Base-by-base conservation (phyloP, 2,888 invertebrate genomes). In the Neria commutata region DNA sequence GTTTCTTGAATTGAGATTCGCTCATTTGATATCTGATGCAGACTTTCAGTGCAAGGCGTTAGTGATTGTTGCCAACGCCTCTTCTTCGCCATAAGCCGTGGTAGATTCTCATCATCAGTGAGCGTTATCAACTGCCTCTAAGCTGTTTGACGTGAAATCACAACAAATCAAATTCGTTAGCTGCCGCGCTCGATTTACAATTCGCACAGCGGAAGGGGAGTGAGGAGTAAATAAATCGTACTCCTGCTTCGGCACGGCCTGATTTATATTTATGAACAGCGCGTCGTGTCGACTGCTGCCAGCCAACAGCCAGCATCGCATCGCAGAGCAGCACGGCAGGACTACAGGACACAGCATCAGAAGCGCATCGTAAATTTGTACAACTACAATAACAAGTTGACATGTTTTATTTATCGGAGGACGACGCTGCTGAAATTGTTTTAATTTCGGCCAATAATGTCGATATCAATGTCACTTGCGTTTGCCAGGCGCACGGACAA, bases 391-490 rank as follows among this genome's bases (percentile, higher is more conserved):
- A 74, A 75, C 73, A 75, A 70, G 69, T 64, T 73, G 73, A 71
- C 73, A 75, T 74, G 74, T 71, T 74, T 73, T 75, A 74, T 74
- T 75, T 74, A 74, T 74, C 69, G 69, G 57, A 63, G 54, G 68
- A 67, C 69, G 8, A 21, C 19, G 19, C 21, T 73, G 73, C 73
- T 74, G 71, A 74, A 74, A 74, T 74, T 74, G 74, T 73, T 72
- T 74, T 74, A 74, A 74, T 74, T 74, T 62, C 72, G 66, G 56
- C 45, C 56, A 60, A 60, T 60, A 60, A 60, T 56, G 60, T 56
- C 60, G 52, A 60, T 60, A 60, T 60, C 56, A 56, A 51, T 56
- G 60, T 56, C 60, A 60, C n/a, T 42, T 17, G 19, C 21, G 37
- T n/a, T 37, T 42, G 42, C 42, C 42, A 21, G 61, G 54, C 25